Evolutionary conservation across 2,797 vertebrate species (phyloP), one percentile per base, ranked within the genome.

Genomic region (Halcyon chelicuti): DNA sequence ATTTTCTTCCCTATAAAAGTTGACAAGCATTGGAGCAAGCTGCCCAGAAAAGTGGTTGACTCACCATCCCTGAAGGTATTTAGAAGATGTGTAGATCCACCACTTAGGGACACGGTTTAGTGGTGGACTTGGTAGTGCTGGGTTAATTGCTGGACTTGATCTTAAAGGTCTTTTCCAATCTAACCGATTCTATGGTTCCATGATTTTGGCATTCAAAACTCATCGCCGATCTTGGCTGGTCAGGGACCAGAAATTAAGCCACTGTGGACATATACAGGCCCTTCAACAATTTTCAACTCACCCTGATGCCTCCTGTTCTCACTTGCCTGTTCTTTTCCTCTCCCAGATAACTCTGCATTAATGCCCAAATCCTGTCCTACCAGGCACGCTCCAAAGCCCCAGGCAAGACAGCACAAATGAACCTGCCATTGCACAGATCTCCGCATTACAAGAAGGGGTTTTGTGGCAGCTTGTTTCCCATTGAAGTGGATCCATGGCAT

Each of bases 371-470:
- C 39, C 65, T 25, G 4, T 9, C 20, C 33, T 5, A 42, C 16
- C 20, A 72, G 65, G 14, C 22, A 5, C 2, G 37, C 31, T 68
- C 42, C 70, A 46, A 79, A 79, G 28, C 25, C 14, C 31, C 46
- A 5, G 1, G 18, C 6, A 61, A 65, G 40, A 49, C n/a, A 73
- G 25, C 29, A 49, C 28, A 46, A 60, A 74, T 49, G 29, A 81
- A 54, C 14, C 12, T n/a, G 44, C 14, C 9, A 0, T 12, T 51
- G 21, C n/a, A 23, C 0, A 65, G 14, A 31, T 31, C n/a, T 61
- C 47, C 54, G 46, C 58, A 13, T 40, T 35, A 73, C 35, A 54
- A 14, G 47, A 70, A 51, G 21, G 6, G 17, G 13, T 14, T 55
- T 12, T 12, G 22, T 22, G 14, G 52, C 60, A 77, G 39, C 12